These are phyloP conservation scores for Esox niger DNA, from an alignment of 2,113 vertebrate genomes.

Conservation along the genomic window DNA sequence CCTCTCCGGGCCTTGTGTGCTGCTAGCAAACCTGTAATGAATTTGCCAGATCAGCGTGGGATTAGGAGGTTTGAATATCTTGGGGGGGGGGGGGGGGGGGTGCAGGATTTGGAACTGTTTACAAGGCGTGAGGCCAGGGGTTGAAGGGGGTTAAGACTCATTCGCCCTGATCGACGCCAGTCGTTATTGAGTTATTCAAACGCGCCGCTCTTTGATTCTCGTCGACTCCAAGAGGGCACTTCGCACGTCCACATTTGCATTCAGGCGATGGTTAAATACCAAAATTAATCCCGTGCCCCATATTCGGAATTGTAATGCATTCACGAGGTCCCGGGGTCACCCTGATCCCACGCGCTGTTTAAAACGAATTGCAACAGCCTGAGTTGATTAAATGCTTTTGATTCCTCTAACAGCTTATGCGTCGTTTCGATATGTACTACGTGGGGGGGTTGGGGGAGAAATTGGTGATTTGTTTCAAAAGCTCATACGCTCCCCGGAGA, in stretches of 20 bases:
- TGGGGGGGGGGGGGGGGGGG: no score
- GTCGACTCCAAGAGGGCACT: neutral
- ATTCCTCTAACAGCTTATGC: slow-evolving; percentile 34
- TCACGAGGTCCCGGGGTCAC: slow-evolving; percentile 29
- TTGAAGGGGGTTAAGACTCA: no score
- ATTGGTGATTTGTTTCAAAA: slow-evolving; percentile 1
- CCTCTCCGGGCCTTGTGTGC: neutral
- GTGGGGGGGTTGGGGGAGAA: neutral
- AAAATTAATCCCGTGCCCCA: slow-evolving; percentile 34
- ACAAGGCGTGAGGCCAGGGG: no score
- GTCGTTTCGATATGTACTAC: neutral
- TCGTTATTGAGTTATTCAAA: neutral
- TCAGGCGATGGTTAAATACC: slow-evolving; percentile 38
- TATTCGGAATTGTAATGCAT: slow-evolving; percentile 36
- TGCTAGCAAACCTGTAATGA: slow-evolving; percentile 13
- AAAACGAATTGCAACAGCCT: slow-evolving; percentile 28
- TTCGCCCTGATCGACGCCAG: no score
- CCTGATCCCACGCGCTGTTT: slow-evolving; percentile 30
- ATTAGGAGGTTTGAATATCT: slow-evolving; percentile 21
- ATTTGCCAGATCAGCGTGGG: slow-evolving; percentile 28
- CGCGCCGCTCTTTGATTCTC: neutral
- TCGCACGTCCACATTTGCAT: slow-evolving; percentile 13
- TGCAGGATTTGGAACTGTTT: no score
- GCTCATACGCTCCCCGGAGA: neutral
- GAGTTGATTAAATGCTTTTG: slow-evolving; percentile 45